These are phyloP conservation scores for Euplexia lucipara DNA, from an alignment of 2,888 invertebrate genomes.

Conservation along the genomic window DNA sequence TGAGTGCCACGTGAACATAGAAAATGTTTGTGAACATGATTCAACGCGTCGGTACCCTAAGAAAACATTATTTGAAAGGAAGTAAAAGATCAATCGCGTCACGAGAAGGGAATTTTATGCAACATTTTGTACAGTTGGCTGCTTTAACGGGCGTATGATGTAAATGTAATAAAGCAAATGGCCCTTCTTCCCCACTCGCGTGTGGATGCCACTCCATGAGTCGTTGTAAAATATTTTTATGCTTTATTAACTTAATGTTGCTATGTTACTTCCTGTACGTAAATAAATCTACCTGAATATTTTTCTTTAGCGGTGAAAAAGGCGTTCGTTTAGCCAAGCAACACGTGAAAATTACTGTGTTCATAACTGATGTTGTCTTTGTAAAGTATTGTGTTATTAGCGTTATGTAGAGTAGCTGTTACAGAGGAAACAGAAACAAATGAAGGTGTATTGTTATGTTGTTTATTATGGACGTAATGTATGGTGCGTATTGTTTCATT, in stretches of 20 bases:
- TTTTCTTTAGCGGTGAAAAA: conserved; percentile 49
- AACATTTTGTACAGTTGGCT: conserved; percentile 82
- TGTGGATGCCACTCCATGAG: conserved; percentile 76
- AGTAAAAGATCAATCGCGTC: conserved; percentile 70
- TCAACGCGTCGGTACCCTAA: conserved; percentile 37
- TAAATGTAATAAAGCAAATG: conserved; percentile 88
- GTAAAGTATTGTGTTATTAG: conserved; percentile 64
- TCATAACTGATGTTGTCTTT: conserved; percentile 57
- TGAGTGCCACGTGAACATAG: conserved; percentile 32
- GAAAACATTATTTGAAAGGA: conserved; percentile 56
- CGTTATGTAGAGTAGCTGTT: conserved; percentile 53
- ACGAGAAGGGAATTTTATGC: conserved; percentile 75
- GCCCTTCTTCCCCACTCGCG: conserved; percentile 77
- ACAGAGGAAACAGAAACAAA: conserved; percentile 59
- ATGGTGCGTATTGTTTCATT: conserved; percentile 56
- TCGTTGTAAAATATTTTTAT: conserved; percentile 81
- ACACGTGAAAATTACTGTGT: conserved; percentile 57
- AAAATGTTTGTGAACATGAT: conserved; percentile 39
- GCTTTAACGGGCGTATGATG: conserved; percentile 84
- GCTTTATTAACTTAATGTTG: conserved; percentile 77
- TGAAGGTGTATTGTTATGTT: conserved; percentile 37
- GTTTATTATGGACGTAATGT: conserved; percentile 36
- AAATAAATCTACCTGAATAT: conserved; percentile 66
- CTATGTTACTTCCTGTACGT: conserved; percentile 62
- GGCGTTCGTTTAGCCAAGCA: conserved; percentile 44